Base-by-base conservation (phyloP, 1,140 invertebrate genomes). In the Ostrea edulis region DNA sequence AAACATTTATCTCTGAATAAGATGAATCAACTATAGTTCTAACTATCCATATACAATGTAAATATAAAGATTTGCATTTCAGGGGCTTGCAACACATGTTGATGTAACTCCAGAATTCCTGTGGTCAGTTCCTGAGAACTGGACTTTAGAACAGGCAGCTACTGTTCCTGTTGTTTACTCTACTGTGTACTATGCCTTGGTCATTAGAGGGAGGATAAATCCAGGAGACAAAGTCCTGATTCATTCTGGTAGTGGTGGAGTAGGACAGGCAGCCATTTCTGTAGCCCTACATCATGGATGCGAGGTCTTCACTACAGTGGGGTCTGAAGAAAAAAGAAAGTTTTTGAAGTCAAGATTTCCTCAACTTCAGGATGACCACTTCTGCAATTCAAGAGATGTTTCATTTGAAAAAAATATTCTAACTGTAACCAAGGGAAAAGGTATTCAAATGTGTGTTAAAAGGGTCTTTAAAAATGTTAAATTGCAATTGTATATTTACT, bases 141-240 rank as follows among this genome's bases (percentile, higher is more conserved):
- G 98, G 98, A 97, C 96, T 25, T 95, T 99, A 85, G 97, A 98
- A 94, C 96, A 99, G 93, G 98, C 98, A 52, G 97, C 98, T 0
- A 98, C 98, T 0, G 97, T 99, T 89, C 99, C 99, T 5, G 98
- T 98, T 51, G 98, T 98, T n/a, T 99, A 99, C 94, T 96, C 97
- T 35, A 99, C 98, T 92, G 97, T 97, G 68, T 99, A 99, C 94
- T 99, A 99, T 95, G 98, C 98, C 9, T 95, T 99, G 14, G 94
- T 97, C 54, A 96, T 98, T 44, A 96, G 98, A 90, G 98, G 98
- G 68, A 95, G 96, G 89, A 96, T 99, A 95, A 96, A 96, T 92
- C 95, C 96, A 87, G 98, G 98, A 4, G 98, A 99, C 92, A 96
- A 90, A 55, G 94, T 99, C 51, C 96, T 99, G 0, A 97, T 99